Evolutionary conservation across 2,797 vertebrate genomes (phyloP).

Genomic region (Urophycis tenuis): DNA sequence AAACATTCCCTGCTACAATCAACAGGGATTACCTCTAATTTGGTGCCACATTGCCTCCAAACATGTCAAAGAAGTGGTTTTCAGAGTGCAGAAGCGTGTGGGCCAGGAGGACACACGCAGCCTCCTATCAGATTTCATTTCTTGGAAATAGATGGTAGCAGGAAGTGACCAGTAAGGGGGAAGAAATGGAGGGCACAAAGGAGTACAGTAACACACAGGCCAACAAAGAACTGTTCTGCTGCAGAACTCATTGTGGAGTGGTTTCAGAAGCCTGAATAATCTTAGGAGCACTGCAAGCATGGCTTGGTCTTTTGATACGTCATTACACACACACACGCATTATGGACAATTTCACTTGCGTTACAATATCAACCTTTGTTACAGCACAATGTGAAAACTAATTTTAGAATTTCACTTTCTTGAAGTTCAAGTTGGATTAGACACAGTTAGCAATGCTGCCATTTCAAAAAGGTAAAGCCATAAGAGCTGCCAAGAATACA

Average conservation of each 20-base stretch:
- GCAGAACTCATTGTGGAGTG: slow-evolving; percentile 5
- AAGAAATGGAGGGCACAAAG: slow-evolving; percentile 18
- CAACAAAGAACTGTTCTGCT: background rate
- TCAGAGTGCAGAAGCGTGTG: slow-evolving; percentile 50
- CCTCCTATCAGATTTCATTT: slow-evolving; percentile 65
- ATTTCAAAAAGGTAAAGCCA: background rate
- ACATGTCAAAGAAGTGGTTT: slow-evolving; percentile 51
- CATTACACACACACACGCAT: background rate
- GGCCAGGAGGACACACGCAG: slow-evolving; percentile 54
- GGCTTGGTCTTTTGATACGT: background rate
- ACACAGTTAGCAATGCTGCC: background rate
- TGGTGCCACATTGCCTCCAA: slow-evolving; percentile 55
- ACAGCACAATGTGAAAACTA: background rate
- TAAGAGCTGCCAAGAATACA: background rate
- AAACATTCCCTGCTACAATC: slow-evolving; percentile 39
- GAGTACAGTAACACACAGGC: slow-evolving; percentile 18
- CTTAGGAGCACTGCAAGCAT: background rate
- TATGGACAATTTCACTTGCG: background rate
- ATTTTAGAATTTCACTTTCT: background rate
- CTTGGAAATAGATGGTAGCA: slow-evolving; percentile 58
- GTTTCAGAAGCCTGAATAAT: background rate
- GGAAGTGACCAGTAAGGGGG: slow-evolving; percentile 54
- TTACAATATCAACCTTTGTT: background rate
- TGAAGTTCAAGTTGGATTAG: background rate
- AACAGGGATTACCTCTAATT: slow-evolving; percentile 49